A percentile compares a stretch with the other conserved stretches of the same genome.
phyloP scores from a whole-genome alignment of 2,797 vertebrate genomes.

The Chromobotia macracanthus region DNA sequence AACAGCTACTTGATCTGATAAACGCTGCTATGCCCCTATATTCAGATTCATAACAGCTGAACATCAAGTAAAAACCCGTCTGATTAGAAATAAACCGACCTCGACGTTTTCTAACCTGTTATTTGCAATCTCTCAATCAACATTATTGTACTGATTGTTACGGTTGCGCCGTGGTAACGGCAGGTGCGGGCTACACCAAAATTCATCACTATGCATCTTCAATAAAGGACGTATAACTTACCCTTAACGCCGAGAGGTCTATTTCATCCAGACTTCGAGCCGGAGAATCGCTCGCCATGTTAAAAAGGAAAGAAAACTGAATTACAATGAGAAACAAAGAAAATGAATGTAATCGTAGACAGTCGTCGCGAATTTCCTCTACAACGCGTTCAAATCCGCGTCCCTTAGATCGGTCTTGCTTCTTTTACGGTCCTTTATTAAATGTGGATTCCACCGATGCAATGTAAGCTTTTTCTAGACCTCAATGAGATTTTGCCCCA shows the following conservation, averaged over 20 bases:
- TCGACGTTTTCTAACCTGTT: neutral
- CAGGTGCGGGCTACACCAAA: slow-evolving; percentile 22
- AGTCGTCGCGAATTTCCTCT: neutral
- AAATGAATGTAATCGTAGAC: slow-evolving; percentile 16
- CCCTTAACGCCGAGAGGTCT: slow-evolving; percentile 90
- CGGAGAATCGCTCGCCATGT: slow-evolving; percentile 94
- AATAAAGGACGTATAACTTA: slow-evolving; percentile 70
- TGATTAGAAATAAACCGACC: neutral
- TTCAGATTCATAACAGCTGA: neutral
- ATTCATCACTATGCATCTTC: slow-evolving; percentile 28
- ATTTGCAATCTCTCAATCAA: slow-evolving; percentile 1
- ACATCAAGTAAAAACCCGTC: neutral
- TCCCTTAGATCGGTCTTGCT: neutral
- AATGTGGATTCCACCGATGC: slow-evolving; percentile 20
- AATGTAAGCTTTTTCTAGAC: slow-evolving; percentile 2
- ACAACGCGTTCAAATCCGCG: slow-evolving; percentile 16
- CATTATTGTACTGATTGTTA: slow-evolving; percentile 27
- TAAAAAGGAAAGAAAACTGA: slow-evolving; percentile 69
- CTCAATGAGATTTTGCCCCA: neutral
- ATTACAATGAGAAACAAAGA: slow-evolving; percentile 42
- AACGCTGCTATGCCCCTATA: neutral
- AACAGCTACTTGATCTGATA: slow-evolving; percentile 1
- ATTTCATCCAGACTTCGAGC: slow-evolving; percentile 93
- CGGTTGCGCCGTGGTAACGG: neutral
- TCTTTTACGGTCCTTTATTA: slow-evolving; percentile 18